Evolutionary conservation across 2,888 invertebrate genomes (phyloP), one percentile per base, ranked within the genome.

Genomic region (Phrixothrix hirtus): DNA sequence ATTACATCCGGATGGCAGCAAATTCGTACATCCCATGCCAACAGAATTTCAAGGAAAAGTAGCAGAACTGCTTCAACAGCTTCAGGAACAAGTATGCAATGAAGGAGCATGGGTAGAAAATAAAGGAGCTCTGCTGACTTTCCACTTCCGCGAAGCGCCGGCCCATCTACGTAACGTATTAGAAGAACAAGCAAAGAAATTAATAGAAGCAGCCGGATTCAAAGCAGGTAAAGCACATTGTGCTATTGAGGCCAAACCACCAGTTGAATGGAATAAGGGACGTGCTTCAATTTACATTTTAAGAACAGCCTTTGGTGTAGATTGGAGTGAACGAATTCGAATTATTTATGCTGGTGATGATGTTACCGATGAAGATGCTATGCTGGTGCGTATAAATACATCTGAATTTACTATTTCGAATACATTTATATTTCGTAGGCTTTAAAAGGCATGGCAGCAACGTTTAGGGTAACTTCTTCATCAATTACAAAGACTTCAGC

Each of bases 21-120:
- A 88, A 75, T 93, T 93, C 70, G 89, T 92, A 0, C 92, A 92
- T 74, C 92, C 93, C 0, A 92, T 93, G 90, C 93, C 93, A 0
- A 83, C 86, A 58, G 90, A 91, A 66, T 85, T 87, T 61, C 89
- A 91, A 65, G 87, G 84, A 57, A 90, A 89, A 74, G 90, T 91
- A 25, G 86, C 84, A 9, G 83, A 83, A 46, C 77, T 93, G 26
- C 81, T 92, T 62, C 88, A 90, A 68, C 81, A 86, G 0, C 77
- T 93, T 32, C 92, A 93, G 70, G 92, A 92, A 71, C 87, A 88
- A 77, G 86, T 92, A 1, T 92, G 92, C 72, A 84, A 81, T 60
- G 90, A 92, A 65, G 92, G 93, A 2, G 92, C 92, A 0, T 93
- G 93, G 92, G 92, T 93, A 5, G 93, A 93, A 73, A 92, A 92